Conservation (phyloP, 2,797 vertebrate genomes). For the Intellagama lesueurii region DNA sequence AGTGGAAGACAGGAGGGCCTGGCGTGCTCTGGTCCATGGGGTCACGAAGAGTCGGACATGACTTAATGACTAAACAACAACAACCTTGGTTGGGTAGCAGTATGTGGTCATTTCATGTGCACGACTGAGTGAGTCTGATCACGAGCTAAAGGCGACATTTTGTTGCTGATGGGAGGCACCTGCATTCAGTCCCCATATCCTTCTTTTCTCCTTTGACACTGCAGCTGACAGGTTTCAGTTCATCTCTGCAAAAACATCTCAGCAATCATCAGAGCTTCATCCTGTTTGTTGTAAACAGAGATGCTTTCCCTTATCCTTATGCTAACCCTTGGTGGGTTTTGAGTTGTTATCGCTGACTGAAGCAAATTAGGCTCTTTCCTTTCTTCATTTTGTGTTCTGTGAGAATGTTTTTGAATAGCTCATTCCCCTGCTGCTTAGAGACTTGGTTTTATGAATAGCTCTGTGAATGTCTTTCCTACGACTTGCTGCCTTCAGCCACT, state of each 20-base stretch:
- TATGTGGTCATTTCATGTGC: no score
- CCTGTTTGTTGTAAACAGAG: background rate
- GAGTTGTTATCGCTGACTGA: background rate
- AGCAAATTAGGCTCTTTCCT: background rate
- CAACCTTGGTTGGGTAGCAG: background rate
- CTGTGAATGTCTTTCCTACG: background rate
- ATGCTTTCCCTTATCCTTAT: background rate
- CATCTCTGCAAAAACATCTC: background rate
- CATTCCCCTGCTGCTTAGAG: background rate
- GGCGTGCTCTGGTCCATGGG: no score
- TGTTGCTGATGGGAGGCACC: background rate
- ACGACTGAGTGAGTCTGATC: background rate
- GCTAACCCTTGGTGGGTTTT: background rate
- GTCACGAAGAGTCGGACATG: no score
- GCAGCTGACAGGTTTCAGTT: background rate
- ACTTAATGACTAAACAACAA: no score
- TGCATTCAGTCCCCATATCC: background rate
- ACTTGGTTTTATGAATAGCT: background rate
- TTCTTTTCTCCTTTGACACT: background rate
- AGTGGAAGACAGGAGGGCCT: no score
- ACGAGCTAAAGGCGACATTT: background rate
- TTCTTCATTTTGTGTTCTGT: background rate
- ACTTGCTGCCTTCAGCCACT: background rate
- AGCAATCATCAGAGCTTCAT: background rate
- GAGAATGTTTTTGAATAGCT: background rate